phyloP scores from a whole-genome alignment of 1,140 invertebrate species.

The Drosophila albomicans region DNA sequence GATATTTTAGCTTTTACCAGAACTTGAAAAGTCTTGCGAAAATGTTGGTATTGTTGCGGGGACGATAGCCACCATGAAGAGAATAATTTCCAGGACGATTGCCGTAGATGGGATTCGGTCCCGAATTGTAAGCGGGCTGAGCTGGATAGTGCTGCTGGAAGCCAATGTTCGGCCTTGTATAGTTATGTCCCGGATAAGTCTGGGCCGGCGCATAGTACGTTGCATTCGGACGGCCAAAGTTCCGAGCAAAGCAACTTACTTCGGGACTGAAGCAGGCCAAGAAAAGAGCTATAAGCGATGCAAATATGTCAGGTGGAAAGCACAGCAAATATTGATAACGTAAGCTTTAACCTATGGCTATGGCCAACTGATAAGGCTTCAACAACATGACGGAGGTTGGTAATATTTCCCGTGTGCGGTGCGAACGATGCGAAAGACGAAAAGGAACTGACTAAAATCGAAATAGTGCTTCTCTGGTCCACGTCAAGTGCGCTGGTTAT shows the following conservation, averaged over 20 bases:
- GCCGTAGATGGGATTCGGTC: not conserved
- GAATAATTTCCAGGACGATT: constrained; percentile 1
- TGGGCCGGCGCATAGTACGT: constrained; percentile 37
- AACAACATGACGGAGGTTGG: constrained; percentile 33
- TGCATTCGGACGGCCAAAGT: constrained; percentile 27
- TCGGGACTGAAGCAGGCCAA: constrained; percentile 38
- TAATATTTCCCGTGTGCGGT: constrained; percentile 14
- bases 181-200: constrained; percentile 12
- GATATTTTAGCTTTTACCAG: constrained; percentile 1
- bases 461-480: not conserved
- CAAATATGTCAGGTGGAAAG: constrained; percentile 5
- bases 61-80: constrained; percentile 6
- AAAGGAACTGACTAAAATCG: constrained; percentile 40
- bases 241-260: constrained; percentile 2
- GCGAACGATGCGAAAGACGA: constrained; percentile 24
- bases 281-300: constrained; percentile 33
- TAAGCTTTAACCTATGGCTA: constrained; percentile 48
- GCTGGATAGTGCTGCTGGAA: not conserved
- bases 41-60: not conserved
- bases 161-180: constrained; percentile 22
- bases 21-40: constrained; percentile 38
- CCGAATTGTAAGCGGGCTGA: constrained; percentile 5
- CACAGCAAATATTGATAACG: constrained; percentile 1
- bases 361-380: constrained; percentile 42
- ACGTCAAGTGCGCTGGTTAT: constrained; percentile 22